Conservation (phyloP, 2,797 vertebrate species). For the Poecile montanus region DNA sequence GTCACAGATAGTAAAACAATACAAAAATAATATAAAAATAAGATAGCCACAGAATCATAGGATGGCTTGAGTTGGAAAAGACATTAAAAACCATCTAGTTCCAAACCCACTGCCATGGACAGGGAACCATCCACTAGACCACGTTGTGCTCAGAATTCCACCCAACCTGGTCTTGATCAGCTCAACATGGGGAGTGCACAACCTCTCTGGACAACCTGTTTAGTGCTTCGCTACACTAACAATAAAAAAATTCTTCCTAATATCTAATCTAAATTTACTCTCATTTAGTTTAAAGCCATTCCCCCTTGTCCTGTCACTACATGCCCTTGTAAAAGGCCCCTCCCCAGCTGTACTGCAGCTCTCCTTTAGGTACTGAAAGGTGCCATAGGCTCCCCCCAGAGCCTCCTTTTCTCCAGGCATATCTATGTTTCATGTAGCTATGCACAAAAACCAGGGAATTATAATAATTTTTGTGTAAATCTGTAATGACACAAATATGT, state of each 20-base stretch:
- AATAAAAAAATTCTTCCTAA: not conserved
- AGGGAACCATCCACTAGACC: not conserved
- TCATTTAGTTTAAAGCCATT: not conserved
- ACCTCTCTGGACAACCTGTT: not conserved
- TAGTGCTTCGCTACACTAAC: not conserved
- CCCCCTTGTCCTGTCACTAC: too few species aligned
- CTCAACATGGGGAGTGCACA: not conserved
- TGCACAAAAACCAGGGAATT: not conserved
- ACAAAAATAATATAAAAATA: not conserved
- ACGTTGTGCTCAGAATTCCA: not conserved
- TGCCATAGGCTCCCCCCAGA: not conserved
- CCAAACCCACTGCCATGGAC: not conserved
- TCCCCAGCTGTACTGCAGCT: not conserved
- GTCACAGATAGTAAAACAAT: not conserved
- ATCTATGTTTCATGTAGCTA: not conserved
- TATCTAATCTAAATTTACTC: not conserved
- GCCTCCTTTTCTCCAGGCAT: not conserved
- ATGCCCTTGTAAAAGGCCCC: not conserved
- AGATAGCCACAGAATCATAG: not conserved
- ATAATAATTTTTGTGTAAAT: not conserved
- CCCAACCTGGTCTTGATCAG: not conserved
- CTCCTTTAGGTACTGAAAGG: not conserved
- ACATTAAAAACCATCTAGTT: not conserved
- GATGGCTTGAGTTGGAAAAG: not conserved
- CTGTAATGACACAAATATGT: not conserved